Percentiles rank a stretch among this genome's conserved stretches.
Evolutionary conservation across 2,888 invertebrate genomes (phyloP).

Genomic region (Coremacera marginata): DNA sequence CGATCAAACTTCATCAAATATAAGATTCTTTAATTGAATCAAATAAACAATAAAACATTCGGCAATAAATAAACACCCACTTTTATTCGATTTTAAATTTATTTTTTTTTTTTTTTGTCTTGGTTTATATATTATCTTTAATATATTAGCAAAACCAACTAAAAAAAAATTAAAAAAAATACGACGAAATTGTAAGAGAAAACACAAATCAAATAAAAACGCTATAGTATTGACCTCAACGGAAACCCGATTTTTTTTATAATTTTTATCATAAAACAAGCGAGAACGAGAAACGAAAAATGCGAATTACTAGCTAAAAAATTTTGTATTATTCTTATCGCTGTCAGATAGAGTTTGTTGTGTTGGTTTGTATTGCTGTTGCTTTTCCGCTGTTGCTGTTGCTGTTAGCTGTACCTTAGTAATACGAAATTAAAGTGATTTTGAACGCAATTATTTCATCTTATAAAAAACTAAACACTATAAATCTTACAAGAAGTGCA

Average conservation of each 20-base stretch:
- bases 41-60: too few species aligned
- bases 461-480: conserved; percentile 9
- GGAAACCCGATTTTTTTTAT: conserved; percentile 34
- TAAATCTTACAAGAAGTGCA: background rate
- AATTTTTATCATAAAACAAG: conserved; percentile 26
- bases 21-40: background rate
- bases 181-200: conserved; percentile 7
- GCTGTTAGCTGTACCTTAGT: conserved; percentile 10
- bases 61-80: conserved; percentile 17
- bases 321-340: conserved; percentile 2
- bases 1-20: background rate
- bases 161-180: background rate
- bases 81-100: background rate
- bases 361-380: background rate
- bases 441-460: background rate
- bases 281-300: conserved; percentile 8
- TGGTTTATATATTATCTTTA: background rate
- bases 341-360: background rate
- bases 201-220: background rate
- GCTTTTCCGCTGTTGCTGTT: background rate
- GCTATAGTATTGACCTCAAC: conserved; percentile 27
- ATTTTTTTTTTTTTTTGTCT: background rate
- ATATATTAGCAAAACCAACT: background rate
- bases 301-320: background rate
- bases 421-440: background rate